Evolutionary conservation across 2,113 vertebrate genomes (phyloP), one percentile per base, ranked within the genome.

Genomic region (Malurus melanocephalus): DNA sequence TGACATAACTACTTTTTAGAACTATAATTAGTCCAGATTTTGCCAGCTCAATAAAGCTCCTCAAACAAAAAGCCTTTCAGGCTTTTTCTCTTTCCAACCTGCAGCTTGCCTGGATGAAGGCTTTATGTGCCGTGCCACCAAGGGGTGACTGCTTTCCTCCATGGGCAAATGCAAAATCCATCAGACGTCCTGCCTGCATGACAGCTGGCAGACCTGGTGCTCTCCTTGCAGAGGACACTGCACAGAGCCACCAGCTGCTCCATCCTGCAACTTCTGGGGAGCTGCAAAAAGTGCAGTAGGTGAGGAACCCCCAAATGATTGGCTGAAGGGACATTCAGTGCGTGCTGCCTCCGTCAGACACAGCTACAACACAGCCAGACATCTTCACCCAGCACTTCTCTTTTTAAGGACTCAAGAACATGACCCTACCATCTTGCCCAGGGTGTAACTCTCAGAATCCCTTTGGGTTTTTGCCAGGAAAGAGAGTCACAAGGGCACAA

Each of bases 371-470:
- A 32, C 13, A 68, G 22, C 19, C 28, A 46, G 46, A 10, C 7
- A 35, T 33, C 28, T 49, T 72, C 65, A 52, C 9, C 24, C n/a
- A 42, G 20, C 7, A 6, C 32, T 24, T 77, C 76, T 32, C 55
- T 72, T 12, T 80, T 67, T 40, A 38, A 75, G 23, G 30, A 52
- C 55, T 33, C 45, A 65, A 33, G 18, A 81, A 11, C 46, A 45
- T n/a, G 69, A 72, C 16, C 16, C 15, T 80, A 27, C 48, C 57
- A 27, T 79, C 66, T 62, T 78, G 61, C 23, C 60, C 73, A 61
- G 82, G 55, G 59, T 89, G 80, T 93, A 81, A 82, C 80, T 56
- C 60, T 72, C 82, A 85, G 80, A 67, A 88, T 80, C 26, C 3
- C 46, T 67, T 66, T 75, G 79, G 35, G 30, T 26, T n/a, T 78